Evolutionary conservation across 1,140 invertebrate genomes (phyloP), one percentile per base, ranked within the genome.

Genomic region (Branchinecta lynchi): DNA sequence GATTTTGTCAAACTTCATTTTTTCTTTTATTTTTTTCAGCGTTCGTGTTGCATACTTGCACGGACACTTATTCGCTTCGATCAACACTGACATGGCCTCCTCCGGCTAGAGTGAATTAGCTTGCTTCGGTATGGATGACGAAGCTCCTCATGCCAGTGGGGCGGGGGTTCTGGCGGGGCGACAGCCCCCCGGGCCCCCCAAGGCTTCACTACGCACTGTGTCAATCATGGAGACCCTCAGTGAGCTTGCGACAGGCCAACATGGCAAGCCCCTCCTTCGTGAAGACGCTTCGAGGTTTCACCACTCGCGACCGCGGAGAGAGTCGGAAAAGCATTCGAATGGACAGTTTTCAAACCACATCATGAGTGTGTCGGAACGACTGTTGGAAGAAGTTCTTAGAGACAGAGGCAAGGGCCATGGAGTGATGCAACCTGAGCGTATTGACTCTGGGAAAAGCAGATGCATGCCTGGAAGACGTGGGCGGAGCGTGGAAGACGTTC

Each of bases 181-280:
- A 12, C 51, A 60, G 51, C 51, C 51, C 12, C 12, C 66, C 44
- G 46, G 51, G 20, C 60, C 66, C 66, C 45, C 15, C 32, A 72
- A 72, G 68, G 69, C 70, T 8, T 43, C 67, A 8, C 70, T 74
- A 9, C 65, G 70, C 68, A 76, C 75, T 43, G 74, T 76, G 67
- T 76, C 75, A 45, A 76, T 76, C 45, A 73, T 76, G 45, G 75
- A 76, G 46, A 75, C 75, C 43, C 69, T 76, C 8, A 75, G 72
- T 71, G 75, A 75, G 68, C 67, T 76, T 69, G 74, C 74, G 12
- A 65, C 65, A 32, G 71, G 70, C n/a, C 66, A 71, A 15, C 51
- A 60, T 60, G 51, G 51, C 2, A 60, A 60, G 10, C 68, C 70
- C n/a, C 70, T 72, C 68, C 70, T 70, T 65, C 72, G 70, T 69